A percentile compares a stretch with the other conserved stretches of the same genome.
These are phyloP conservation scores for Cotesia vestalis DNA, from an alignment of 1,140 invertebrate species.

Conservation along the genomic window DNA sequence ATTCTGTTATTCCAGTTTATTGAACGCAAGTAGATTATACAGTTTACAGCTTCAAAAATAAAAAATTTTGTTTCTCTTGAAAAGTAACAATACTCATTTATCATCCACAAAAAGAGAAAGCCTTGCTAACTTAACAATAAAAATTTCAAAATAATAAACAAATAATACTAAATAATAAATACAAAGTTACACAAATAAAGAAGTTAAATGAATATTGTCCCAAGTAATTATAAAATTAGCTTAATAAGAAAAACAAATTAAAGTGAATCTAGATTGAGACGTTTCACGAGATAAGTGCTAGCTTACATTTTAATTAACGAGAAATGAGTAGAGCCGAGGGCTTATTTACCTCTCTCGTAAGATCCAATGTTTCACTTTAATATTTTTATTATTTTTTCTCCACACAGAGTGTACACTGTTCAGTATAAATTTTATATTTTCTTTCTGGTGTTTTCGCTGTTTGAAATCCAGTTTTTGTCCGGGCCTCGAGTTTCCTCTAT, in stretches of 20 bases:
- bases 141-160: no score
- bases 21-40: no score
- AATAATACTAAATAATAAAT: no score
- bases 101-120: no score
- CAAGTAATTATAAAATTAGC: slow-evolving; percentile 19
- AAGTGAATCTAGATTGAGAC: slow-evolving; percentile 32
- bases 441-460: not conserved
- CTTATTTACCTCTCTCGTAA: slow-evolving; percentile 24
- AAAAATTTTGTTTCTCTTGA: no score
- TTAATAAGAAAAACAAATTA: slow-evolving; percentile 29
- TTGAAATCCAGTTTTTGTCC: not conserved
- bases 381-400: slow-evolving; percentile 14
- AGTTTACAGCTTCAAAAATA: no score
- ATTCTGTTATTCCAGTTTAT: no score
- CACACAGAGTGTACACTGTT: no score
- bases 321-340: slow-evolving; percentile 26
- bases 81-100: no score
- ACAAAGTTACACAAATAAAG: not conserved
- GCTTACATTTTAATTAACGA: slow-evolving; percentile 36
- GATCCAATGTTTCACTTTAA: slow-evolving; percentile 20
- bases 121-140: no score
- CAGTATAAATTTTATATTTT: not conserved
- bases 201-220: not conserved
- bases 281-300: slow-evolving; percentile 33
- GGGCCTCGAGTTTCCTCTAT: not conserved